A percentile compares a stretch with the other conserved stretches of the same genome.
These are phyloP conservation scores for Spinibarbus caldwelli DNA, from an alignment of 2,797 vertebrate genomes.

Conservation along the genomic window DNA sequence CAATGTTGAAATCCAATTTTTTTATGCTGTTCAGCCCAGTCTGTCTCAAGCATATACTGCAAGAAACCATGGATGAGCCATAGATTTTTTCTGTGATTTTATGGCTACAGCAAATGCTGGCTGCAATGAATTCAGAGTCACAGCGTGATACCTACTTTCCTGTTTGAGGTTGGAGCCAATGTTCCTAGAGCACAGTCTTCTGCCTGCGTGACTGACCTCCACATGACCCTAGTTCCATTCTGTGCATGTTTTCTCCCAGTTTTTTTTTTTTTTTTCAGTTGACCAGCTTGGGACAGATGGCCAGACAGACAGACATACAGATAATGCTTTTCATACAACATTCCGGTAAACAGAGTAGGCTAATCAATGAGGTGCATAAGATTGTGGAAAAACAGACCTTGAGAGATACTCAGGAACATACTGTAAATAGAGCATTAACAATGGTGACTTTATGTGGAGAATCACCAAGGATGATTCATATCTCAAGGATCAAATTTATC, in stretches of 20 bases:
- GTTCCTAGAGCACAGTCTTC: slow-evolving; percentile 21
- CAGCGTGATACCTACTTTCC: slow-evolving; percentile 4
- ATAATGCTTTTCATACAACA: not conserved
- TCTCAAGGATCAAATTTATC: slow-evolving; percentile 9
- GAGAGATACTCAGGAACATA: not conserved
- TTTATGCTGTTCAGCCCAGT: not conserved
- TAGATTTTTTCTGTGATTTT: slow-evolving; percentile 8
- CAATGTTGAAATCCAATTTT: not conserved
- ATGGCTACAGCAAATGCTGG: slow-evolving; percentile 6
- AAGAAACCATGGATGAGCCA: slow-evolving; percentile 9
- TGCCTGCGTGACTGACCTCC: slow-evolving; percentile 32
- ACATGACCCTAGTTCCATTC: slow-evolving; percentile 29
- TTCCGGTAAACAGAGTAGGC: not conserved
- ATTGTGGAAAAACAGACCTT: not conserved
- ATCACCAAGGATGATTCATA: not conserved
- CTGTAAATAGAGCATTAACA: not conserved
- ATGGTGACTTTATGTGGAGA: not conserved
- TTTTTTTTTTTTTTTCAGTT: too few relatives aligned
- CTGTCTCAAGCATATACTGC: not conserved
- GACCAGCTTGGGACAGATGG: not conserved
- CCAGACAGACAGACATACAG: not conserved
- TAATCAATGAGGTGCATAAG: not conserved
- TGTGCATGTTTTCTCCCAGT: not conserved
- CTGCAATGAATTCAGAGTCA: slow-evolving; percentile 33
- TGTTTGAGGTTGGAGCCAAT: slow-evolving; percentile 28